Conservation (phyloP, 1,140 invertebrate genomes). For the Mamestra configurata region DNA sequence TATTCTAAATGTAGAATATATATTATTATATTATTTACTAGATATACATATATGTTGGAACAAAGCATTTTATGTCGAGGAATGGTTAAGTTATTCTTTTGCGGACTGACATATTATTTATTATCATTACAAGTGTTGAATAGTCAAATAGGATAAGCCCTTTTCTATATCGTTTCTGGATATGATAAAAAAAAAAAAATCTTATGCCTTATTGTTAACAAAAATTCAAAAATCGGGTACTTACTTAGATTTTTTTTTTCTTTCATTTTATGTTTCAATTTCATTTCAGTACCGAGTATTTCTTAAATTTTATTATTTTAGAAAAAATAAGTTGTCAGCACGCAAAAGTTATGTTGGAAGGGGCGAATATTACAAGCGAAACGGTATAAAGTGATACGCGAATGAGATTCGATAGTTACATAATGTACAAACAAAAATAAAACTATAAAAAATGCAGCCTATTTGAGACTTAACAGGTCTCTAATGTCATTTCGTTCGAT, state of each 20-base stretch:
- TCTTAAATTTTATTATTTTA: too few relatives aligned
- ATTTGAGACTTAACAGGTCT: conserved; percentile 7
- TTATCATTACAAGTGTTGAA: too few relatives aligned
- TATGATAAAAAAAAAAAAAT: too few relatives aligned
- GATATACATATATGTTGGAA: conserved; percentile 47
- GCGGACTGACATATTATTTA: conserved; percentile 1
- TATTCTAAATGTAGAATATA: conserved; percentile 47
- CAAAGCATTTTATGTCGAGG: conserved; percentile 45
- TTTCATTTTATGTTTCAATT: too few relatives aligned
- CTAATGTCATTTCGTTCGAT: conserved; percentile 8
- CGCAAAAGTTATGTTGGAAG: conserved; percentile 22
- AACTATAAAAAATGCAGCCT: not conserved
- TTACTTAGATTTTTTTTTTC: too few relatives aligned
- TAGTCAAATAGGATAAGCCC: too few relatives aligned
- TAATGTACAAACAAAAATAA: conserved; percentile 32
- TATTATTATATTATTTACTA: conserved; percentile 46
- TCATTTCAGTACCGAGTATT: too few relatives aligned
- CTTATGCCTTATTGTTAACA: too few relatives aligned
- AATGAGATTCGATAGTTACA: conserved; percentile 34
- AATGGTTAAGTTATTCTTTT: conserved; percentile 45
- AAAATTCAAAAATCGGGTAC: too few relatives aligned
- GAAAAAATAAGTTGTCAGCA: not conserved
- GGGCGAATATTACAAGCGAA: conserved; percentile 36
- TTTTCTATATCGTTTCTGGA: not conserved
- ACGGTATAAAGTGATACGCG: not conserved